phyloP scores from a whole-genome alignment of 2,888 invertebrate species.

The Diogma glabrata region DNA sequence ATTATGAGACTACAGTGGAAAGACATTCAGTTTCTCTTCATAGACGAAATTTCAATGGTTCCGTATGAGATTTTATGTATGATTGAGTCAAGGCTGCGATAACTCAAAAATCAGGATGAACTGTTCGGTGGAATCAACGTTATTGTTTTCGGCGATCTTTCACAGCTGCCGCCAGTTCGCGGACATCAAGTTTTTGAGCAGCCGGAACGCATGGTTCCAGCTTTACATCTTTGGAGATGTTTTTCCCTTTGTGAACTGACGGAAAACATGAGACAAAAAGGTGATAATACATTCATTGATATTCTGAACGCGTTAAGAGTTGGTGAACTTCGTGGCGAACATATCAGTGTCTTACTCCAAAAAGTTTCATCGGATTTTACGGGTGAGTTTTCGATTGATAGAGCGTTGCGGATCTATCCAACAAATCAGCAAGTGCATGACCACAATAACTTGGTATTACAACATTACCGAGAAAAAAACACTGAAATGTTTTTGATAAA shows the following conservation, averaged over 20 bases:
- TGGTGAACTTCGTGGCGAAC: too few species aligned
- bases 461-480: too few species aligned
- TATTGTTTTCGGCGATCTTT: background rate
- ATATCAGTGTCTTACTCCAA: too few species aligned
- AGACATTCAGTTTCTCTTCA: background rate
- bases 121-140: background rate
- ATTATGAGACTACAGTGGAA: background rate
- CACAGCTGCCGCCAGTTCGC: too few species aligned
- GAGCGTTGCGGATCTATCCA: too few species aligned
- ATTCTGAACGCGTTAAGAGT: background rate
- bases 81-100: background rate
- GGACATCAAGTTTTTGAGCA: too few species aligned
- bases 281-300: conserved; percentile 16
- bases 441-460: too few species aligned
- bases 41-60: conserved; percentile 1
- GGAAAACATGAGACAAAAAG: conserved; percentile 20
- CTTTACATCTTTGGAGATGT: background rate
- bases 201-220: background rate
- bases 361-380: too few species aligned
- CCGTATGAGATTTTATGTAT: background rate
- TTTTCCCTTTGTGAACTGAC: conserved; percentile 4
- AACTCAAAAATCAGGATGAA: background rate
- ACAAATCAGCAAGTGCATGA: too few species aligned
- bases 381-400: too few species aligned
- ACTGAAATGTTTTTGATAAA: too few species aligned